Percentiles rank a stretch among this genome's conserved stretches.
These are phyloP conservation scores for Tanypteryx hageni DNA, from an alignment of 2,888 invertebrate species.

Conservation along the genomic window DNA sequence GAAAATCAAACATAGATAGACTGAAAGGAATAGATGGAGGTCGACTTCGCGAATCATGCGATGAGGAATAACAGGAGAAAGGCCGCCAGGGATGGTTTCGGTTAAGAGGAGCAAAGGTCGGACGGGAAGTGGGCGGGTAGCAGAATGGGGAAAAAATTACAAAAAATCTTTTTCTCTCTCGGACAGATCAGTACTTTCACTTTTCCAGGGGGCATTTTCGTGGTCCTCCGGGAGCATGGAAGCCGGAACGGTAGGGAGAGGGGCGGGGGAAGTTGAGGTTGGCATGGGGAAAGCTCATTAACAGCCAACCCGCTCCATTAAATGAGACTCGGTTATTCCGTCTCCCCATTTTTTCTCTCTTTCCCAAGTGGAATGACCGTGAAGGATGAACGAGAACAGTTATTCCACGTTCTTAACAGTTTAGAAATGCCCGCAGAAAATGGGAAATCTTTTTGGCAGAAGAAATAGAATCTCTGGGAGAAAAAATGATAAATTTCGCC, in stretches of 20 bases:
- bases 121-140: neutral
- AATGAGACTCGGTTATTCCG: conserved; percentile 3
- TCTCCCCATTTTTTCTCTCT: neutral
- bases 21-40: too few relatives aligned
- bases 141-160: neutral
- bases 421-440: neutral
- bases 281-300: conserved; percentile 43
- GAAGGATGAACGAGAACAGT: neutral
- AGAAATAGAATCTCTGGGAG: too few relatives aligned
- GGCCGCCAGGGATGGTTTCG: too few relatives aligned
- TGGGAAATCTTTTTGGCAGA: too few relatives aligned
- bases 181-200: conserved; percentile 28
- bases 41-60: too few relatives aligned
- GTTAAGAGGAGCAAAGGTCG: too few relatives aligned
- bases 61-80: too few relatives aligned
- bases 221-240: neutral
- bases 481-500: too few relatives aligned
- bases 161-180: neutral
- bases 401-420: neutral
- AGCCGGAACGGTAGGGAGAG: too few relatives aligned
- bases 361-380: neutral
- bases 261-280: neutral
- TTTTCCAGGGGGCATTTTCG: conserved; percentile 9
- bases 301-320: conserved; percentile 56
- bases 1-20: too few relatives aligned